Percentiles rank a stretch among this genome's conserved stretches.
Conservation (phyloP, 35 echinoderm and acorn worm genomes). For the Ptychodera flava region DNA sequence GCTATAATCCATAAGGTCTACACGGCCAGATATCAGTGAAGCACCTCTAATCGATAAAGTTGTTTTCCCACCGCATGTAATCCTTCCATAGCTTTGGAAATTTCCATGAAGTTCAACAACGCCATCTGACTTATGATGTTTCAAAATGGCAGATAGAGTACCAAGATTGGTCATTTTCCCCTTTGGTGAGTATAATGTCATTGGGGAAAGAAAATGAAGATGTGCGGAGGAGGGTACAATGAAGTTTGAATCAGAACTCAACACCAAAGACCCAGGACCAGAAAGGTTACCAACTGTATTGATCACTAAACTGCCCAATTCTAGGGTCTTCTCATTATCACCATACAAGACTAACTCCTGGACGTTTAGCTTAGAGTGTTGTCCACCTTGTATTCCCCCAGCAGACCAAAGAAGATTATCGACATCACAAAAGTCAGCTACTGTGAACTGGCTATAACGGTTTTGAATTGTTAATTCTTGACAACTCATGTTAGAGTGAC, state of each 20-base stretch:
- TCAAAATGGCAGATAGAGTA: background rate
- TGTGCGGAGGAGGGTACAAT: background rate
- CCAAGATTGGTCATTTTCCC: background rate
- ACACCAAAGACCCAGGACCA: background rate
- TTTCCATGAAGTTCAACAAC: background rate
- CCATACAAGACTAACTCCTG: background rate
- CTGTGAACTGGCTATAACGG: no score
- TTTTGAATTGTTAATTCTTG: no score
- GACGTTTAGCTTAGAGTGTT: background rate
- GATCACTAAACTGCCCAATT: background rate
- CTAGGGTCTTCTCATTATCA: background rate
- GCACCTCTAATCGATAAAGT: background rate
- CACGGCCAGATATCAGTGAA: background rate
- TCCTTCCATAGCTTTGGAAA: background rate
- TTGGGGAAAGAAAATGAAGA: background rate
- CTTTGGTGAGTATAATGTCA: background rate
- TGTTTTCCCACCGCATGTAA: background rate
- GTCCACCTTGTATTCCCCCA: background rate
- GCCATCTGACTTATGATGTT: background rate
- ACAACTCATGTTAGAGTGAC: no score
- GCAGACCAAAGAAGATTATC: background rate
- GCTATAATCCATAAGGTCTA: background rate
- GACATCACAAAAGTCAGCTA: background rate
- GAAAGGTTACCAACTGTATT: background rate
- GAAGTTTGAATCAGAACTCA: background rate